These are phyloP conservation scores for Phoebastria nigripes DNA, from an alignment of 2,797 vertebrate genomes.

Conservation along the genomic window DNA sequence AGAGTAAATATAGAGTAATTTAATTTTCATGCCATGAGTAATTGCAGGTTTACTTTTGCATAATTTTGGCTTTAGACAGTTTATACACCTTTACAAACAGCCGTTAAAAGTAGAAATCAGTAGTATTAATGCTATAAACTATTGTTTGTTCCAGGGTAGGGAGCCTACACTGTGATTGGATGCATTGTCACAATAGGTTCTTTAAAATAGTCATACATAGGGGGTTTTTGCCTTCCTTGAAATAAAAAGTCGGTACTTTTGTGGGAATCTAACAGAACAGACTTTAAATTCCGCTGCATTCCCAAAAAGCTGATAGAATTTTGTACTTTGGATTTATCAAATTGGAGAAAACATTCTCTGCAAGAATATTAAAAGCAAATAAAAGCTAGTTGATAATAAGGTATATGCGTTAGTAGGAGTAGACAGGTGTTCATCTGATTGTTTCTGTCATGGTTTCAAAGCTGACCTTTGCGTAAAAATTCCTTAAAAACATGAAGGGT, in stretches of 20 bases:
- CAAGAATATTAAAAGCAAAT: neutral
- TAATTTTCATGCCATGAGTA: neutral
- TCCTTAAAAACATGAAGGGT: neutral
- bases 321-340: neutral
- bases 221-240: conserved; percentile 62
- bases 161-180: conserved; percentile 68
- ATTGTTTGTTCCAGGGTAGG: neutral
- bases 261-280: neutral
- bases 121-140: neutral
- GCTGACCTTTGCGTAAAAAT: neutral
- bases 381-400: neutral
- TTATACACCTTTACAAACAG: neutral
- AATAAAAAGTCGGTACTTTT: neutral
- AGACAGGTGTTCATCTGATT: neutral
- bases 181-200: conserved; percentile 68
- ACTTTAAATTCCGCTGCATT: neutral
- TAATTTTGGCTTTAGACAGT: neutral
- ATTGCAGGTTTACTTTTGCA: neutral
- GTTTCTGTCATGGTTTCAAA: neutral
- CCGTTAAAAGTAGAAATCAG: neutral
- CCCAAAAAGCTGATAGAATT: neutral
- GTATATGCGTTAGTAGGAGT: neutral
- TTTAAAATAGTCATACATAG: conserved; percentile 48
- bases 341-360: neutral
- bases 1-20: neutral